These are phyloP conservation scores for Iselma pallidipennis DNA, from an alignment of 2,888 invertebrate species.

Conservation along the genomic window DNA sequence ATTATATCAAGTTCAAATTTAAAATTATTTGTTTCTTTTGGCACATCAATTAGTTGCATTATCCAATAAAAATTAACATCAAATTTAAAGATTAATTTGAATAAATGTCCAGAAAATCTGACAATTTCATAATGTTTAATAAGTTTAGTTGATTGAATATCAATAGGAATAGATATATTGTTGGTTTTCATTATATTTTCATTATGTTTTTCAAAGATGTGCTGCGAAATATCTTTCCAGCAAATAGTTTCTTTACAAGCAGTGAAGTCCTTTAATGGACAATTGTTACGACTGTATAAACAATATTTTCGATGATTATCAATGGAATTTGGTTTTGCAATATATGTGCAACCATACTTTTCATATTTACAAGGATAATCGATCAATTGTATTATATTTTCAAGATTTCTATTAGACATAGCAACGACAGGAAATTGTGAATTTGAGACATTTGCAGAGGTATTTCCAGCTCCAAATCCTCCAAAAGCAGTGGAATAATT, in stretches of 20 bases:
- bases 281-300: neutral
- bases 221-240: neutral
- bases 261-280: neutral
- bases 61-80: constrained; percentile 37
- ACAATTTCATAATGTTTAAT: neutral
- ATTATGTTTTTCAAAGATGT: neutral
- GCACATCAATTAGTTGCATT: constrained; percentile 43
- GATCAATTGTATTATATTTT: too few species aligned
- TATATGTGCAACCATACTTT: too few species aligned
- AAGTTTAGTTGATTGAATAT: neutral
- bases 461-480: too few species aligned
- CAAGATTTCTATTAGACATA: too few species aligned
- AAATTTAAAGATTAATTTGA: constrained; percentile 41
- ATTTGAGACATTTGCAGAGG: too few species aligned
- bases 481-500: too few species aligned
- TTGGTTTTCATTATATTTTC: neutral
- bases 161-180: neutral
- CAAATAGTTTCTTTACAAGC: neutral
- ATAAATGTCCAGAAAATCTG: constrained; percentile 27
- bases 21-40: constrained; percentile 37
- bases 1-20: constrained; percentile 46
- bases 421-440: too few species aligned
- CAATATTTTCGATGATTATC: neutral
- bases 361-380: too few species aligned
- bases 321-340: too few species aligned